Evolutionary conservation across 2,888 invertebrate species (phyloP).

Genomic region (Monochamus alternatus): DNA sequence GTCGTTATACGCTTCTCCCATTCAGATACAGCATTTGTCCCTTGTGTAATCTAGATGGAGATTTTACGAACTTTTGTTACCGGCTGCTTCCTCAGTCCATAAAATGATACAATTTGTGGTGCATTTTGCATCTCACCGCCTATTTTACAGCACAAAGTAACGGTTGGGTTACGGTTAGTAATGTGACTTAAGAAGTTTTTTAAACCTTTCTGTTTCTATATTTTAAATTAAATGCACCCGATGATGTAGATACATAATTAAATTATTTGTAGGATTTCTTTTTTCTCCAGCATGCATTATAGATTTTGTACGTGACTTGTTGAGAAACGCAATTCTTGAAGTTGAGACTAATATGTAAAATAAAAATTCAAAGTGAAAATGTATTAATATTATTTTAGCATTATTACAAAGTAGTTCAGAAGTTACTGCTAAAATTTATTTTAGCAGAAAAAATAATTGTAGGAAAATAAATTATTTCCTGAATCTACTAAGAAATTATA

Average conservation of each 20-base stretch:
- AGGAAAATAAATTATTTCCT: neutral
- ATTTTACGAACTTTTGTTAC: too few relatives aligned
- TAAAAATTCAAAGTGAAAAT: constrained; percentile 1
- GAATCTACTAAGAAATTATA: neutral
- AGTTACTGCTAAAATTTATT: neutral
- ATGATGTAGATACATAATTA: neutral
- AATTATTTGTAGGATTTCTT: neutral
- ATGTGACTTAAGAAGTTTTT: too few relatives aligned
- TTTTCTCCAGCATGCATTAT: neutral
- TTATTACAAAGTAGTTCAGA: neutral
- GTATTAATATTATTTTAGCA: neutral
- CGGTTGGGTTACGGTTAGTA: too few relatives aligned
- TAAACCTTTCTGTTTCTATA: too few relatives aligned
- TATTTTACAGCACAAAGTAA: too few relatives aligned
- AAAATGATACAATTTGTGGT: too few relatives aligned
- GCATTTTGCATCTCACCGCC: too few relatives aligned
- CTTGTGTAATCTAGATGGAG: too few relatives aligned
- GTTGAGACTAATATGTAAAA: constrained; percentile 1
- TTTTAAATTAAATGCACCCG: too few relatives aligned
- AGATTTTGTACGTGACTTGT: neutral
- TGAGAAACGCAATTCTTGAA: neutral
- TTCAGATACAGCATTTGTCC: too few relatives aligned
- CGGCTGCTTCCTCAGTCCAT: too few relatives aligned
- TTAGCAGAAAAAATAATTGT: neutral
- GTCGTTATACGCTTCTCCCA: too few relatives aligned